Percentiles rank a stretch among this genome's conserved stretches.
Evolutionary conservation across 2,888 invertebrate genomes (phyloP).

Genomic region (Cyrtodaria siliqua): DNA sequence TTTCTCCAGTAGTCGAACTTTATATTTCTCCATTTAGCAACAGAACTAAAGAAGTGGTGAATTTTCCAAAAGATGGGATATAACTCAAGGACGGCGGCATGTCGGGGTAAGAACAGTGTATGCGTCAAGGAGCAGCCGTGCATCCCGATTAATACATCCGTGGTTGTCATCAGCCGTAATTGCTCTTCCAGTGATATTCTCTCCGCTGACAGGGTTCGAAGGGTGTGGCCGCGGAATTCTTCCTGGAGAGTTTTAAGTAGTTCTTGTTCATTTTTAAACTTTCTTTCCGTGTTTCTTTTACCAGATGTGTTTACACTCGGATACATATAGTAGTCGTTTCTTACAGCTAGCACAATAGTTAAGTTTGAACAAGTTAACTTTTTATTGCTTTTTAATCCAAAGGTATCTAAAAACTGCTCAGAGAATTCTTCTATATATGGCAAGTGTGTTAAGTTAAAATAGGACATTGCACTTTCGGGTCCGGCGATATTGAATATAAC

Average conservation of each 20-base stretch:
- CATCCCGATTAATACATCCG: slow-evolving; percentile 47
- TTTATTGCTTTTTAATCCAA: slow-evolving; percentile 29
- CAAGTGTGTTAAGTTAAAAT: slow-evolving; percentile 26
- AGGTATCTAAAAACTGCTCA: slow-evolving; percentile 23
- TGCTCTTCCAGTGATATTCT: slow-evolving; percentile 41
- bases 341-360: slow-evolving; percentile 29
- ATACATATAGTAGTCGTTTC: slow-evolving; percentile 50
- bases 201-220: slow-evolving; percentile 42
- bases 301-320: slow-evolving; percentile 19
- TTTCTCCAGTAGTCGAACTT: slow-evolving; percentile 47
- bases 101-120: slow-evolving; percentile 44
- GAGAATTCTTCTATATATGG: slow-evolving; percentile 52
- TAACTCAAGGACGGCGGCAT: slow-evolving; percentile 44
- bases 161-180: slow-evolving; percentile 25
- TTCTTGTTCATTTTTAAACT: slow-evolving; percentile 56
- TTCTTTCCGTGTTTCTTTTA: slow-evolving; percentile 49
- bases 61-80: slow-evolving; percentile 46
- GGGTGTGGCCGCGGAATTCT: slow-evolving; percentile 34
- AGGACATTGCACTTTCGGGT: slow-evolving; percentile 55
- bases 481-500: slow-evolving; percentile 54
- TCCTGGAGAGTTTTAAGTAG: slow-evolving; percentile 23
- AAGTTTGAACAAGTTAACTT: slow-evolving; percentile 34
- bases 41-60: slow-evolving; percentile 41
- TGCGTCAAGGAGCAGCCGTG: slow-evolving; percentile 53
- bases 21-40: slow-evolving; percentile 50